Evolutionary conservation across 2,888 invertebrate species (phyloP).

Genomic region (Tipula lateralis): DNA sequence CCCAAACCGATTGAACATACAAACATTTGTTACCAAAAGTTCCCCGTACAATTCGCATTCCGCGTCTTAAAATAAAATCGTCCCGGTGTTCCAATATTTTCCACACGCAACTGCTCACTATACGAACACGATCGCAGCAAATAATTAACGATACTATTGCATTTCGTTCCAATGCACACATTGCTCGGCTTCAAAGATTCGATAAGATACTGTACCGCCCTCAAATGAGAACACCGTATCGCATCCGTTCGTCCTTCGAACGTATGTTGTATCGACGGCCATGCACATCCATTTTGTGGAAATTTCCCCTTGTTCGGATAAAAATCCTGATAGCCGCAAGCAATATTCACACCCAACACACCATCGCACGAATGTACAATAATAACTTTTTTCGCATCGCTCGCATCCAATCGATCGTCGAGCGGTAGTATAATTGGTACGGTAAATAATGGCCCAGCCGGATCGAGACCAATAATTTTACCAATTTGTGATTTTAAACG

Average conservation of each 20-base stretch:
- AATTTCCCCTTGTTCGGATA: slow-evolving; percentile 47
- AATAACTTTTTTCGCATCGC: slow-evolving; percentile 46
- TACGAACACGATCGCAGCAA: neutral
- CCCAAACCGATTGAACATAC: too few relatives aligned
- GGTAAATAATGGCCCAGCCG: slow-evolving; percentile 47
- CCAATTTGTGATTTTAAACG: slow-evolving; percentile 43
- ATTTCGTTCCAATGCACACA: neutral
- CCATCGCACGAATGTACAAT: slow-evolving; percentile 47
- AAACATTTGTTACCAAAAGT: neutral
- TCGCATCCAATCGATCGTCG: slow-evolving; percentile 43
- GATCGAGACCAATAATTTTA: slow-evolving; percentile 48
- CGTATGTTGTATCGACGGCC: neutral
- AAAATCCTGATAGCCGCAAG: slow-evolving; percentile 47
- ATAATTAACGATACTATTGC: neutral
- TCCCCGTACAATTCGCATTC: neutral
- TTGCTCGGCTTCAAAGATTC: neutral
- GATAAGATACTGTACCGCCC: neutral
- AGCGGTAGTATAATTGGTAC: slow-evolving; percentile 43
- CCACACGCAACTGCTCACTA: neutral
- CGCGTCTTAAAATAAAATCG: neutral
- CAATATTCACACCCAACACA: slow-evolving; percentile 42
- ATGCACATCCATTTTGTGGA: slow-evolving; percentile 39
- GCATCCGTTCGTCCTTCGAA: neutral
- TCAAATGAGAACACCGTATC: neutral
- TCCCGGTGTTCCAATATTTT: neutral